Base-by-base conservation (phyloP, 2,113 vertebrate genomes). In the Tragelaphus buxtoni region DNA sequence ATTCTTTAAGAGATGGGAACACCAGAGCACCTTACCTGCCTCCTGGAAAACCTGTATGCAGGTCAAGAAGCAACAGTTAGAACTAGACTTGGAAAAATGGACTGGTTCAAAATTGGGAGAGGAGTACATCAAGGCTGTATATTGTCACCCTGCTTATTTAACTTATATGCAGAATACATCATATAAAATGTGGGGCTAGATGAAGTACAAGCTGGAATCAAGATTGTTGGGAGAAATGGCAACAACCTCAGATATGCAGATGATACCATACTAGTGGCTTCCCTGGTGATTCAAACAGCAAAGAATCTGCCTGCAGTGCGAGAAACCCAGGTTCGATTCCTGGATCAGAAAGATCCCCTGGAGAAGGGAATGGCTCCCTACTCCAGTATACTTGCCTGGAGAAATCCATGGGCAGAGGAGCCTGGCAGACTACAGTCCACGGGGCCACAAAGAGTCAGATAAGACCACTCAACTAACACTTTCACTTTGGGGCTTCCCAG, bases 381-480 rank as follows among this genome's bases (percentile, higher is more conserved):
- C 63, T 69, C 63, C 63, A 69, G 63, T 69, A 35, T 69, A 35
- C n/a, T 35, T 69, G n/a, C 18, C n/a, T 35, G 63, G 63, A 39
- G 18, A 39, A 69, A 5, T 35, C 65, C 65, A 39, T 69, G 18
- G 9, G 18, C 9, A 39, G n/a, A 69, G 65, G 18, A 69, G 65
- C 65, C n/a, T 69, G 65, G 65, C n/a, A 69, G 65, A 35, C 65
- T 69, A 69, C 18, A 39, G 65, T 39, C n/a, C 65, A 3, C 11
- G 65, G 65, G 2, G 65, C 9, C 65, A 35, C 65, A 69, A 35
- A 69, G 65, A 69, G n/a, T 69, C 65, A 69, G n/a, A 69, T 69
- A 39, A 69, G 65, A 35, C 65, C 0, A 1, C 0, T 0, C 18
- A 69, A 69, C n/a, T 69, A 69, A 11, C n/a, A 69, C n/a, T 69